Percentiles rank a stretch among this genome's conserved stretches.
These are phyloP conservation scores for Hirudo medicinalis DNA, from an alignment of 1,140 invertebrate species.

Conservation along the genomic window DNA sequence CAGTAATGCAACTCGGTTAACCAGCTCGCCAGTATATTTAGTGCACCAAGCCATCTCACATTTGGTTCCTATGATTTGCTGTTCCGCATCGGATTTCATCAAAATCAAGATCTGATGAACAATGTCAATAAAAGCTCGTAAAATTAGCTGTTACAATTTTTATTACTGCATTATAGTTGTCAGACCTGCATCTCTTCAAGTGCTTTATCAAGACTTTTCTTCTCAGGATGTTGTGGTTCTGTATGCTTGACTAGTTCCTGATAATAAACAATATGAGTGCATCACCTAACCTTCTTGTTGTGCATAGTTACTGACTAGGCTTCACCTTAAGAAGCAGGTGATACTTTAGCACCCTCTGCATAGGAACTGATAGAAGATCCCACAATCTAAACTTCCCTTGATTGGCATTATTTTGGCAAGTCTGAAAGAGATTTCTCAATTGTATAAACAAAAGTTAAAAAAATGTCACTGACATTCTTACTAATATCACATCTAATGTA, in stretches of 20 bases:
- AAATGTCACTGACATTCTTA: no score
- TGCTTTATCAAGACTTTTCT: slow-evolving; percentile 65
- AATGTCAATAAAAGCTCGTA: no score
- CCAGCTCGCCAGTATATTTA: no score
- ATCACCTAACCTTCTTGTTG: background rate
- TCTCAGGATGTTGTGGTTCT: slow-evolving; percentile 49
- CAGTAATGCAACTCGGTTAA: no score
- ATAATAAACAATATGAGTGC: background rate
- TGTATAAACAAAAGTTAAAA: no score
- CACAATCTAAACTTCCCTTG: slow-evolving; percentile 84
- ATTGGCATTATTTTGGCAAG: slow-evolving; percentile 80
- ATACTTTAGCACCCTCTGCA: slow-evolving; percentile 95
- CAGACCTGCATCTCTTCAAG: slow-evolving; percentile 74
- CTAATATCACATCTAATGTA: no score
- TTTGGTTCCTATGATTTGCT: no score
- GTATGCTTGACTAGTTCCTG: slow-evolving; percentile 85
- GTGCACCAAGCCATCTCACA: no score
- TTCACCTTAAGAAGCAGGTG: slow-evolving; percentile 58
- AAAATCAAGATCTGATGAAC: no score
- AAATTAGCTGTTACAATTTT: no score
- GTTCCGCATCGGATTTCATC: no score
- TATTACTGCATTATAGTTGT: background rate
- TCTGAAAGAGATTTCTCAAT: slow-evolving; percentile 46
- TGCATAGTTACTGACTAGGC: background rate
- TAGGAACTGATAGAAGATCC: slow-evolving; percentile 87